phyloP scores from a whole-genome alignment of 2,888 invertebrate species.

The Cheiracanthium punctorium region DNA sequence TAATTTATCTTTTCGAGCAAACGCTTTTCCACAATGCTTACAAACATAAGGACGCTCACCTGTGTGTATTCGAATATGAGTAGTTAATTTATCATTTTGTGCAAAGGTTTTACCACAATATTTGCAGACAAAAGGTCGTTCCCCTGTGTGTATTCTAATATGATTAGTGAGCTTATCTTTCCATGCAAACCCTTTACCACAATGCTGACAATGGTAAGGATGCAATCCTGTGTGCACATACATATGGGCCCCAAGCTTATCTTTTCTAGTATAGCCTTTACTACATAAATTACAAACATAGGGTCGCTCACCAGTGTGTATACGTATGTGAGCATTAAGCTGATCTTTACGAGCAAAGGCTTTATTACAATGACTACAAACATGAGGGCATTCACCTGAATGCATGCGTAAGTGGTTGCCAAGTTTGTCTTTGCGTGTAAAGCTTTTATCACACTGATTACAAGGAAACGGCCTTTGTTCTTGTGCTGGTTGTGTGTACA shows the following conservation, averaged over 20 bases:
- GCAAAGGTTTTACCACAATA: conserved; percentile 75
- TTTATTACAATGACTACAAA: conserved; percentile 78
- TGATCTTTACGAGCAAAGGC: conserved; percentile 67
- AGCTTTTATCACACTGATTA: conserved; percentile 68
- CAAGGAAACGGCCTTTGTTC: conserved; percentile 64
- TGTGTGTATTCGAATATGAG: conserved; percentile 68
- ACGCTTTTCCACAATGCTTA: conserved; percentile 76
- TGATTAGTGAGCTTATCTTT: conserved; percentile 75
- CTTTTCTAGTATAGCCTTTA: conserved; percentile 63
- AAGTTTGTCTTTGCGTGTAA: conserved; percentile 65
- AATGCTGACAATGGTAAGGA: conserved; percentile 79
- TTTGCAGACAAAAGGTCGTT: conserved; percentile 79
- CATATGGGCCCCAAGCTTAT: conserved; percentile 76
- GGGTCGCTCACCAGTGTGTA: conserved; percentile 78
- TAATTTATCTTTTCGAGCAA: conserved; percentile 76
- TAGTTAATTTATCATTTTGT: conserved; percentile 64
- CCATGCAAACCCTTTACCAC: conserved; percentile 74
- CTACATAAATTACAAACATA: conserved; percentile 79
- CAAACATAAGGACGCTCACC: conserved; percentile 77
- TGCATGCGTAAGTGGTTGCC: conserved; percentile 77
- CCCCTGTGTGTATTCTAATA: conserved; percentile 78
- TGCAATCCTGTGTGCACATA: conserved; percentile 78
- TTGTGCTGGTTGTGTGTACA: conserved; percentile 55
- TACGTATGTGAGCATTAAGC: conserved; percentile 76
- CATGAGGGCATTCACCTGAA: conserved; percentile 78